These are phyloP conservation scores for Yasuhikotakia modesta DNA, from an alignment of 2,797 vertebrate species.

Conservation along the genomic window DNA sequence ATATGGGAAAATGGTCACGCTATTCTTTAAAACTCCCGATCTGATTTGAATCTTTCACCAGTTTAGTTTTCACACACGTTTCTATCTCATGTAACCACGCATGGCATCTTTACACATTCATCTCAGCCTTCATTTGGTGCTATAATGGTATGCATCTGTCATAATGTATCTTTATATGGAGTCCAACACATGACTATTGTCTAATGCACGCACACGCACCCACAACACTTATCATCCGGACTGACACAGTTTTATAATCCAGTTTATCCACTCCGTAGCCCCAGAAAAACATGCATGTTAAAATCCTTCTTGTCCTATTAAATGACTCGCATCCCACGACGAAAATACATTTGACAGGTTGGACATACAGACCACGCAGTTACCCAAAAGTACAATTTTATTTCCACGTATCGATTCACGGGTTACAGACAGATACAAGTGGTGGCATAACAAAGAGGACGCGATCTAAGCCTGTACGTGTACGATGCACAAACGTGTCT, in stretches of 20 bases:
- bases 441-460: neutral
- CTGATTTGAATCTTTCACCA: neutral
- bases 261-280: slow-evolving; percentile 34
- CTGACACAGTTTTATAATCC: slow-evolving; percentile 41
- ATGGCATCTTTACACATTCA: neutral
- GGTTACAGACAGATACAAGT: neutral
- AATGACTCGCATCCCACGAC: no score
- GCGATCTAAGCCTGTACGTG: neutral
- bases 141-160: neutral
- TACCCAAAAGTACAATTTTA: neutral
- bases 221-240: slow-evolving; percentile 23
- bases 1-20: slow-evolving; percentile 16
- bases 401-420: neutral
- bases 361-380: slow-evolving; percentile 17
- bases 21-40: neutral
- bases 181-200: neutral
- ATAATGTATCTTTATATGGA: neutral
- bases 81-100: neutral
- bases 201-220: neutral
- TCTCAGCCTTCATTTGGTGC: neutral
- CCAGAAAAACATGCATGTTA: slow-evolving; percentile 20
- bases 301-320: no score
- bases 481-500: neutral
- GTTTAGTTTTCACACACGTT: neutral
- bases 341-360: slow-evolving; percentile 8